Conservation (phyloP, 2,888 invertebrate genomes). For the Calameuta idolon region DNA sequence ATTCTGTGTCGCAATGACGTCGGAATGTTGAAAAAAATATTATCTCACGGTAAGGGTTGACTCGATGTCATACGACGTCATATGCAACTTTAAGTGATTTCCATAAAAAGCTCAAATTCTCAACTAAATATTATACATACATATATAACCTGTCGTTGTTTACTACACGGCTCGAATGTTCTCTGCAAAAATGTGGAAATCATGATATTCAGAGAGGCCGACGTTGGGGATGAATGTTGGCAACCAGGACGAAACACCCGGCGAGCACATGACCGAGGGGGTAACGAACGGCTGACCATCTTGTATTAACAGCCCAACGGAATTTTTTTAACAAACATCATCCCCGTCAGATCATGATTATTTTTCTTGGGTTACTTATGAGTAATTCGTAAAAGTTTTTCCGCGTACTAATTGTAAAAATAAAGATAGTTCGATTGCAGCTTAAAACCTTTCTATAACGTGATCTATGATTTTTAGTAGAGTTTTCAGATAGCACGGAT, state of each 20-base stretch:
- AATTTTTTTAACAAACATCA: neutral
- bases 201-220: neutral
- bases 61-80: neutral
- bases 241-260: slow-evolving; percentile 45
- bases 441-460: neutral
- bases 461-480: neutral
- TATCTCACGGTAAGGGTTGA: neutral
- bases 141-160: no score
- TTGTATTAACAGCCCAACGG: neutral
- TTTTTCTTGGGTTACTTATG: neutral
- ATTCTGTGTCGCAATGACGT: neutral
- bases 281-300: slow-evolving; percentile 11
- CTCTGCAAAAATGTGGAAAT: neutral
- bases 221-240: slow-evolving; percentile 38
- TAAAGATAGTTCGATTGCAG: neutral
- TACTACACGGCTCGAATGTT: neutral
- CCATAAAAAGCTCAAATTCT: neutral
- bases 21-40: neutral
- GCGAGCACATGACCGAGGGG: slow-evolving; percentile 40
- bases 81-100: neutral
- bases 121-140: no score
- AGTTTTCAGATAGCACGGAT: neutral
- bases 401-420: neutral
- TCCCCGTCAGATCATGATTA: neutral
- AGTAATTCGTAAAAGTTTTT: neutral